Evolutionary conservation across 2,113 vertebrate genomes (phyloP), one percentile per base, ranked within the genome.

Genomic region (Seriola dumerili): DNA sequence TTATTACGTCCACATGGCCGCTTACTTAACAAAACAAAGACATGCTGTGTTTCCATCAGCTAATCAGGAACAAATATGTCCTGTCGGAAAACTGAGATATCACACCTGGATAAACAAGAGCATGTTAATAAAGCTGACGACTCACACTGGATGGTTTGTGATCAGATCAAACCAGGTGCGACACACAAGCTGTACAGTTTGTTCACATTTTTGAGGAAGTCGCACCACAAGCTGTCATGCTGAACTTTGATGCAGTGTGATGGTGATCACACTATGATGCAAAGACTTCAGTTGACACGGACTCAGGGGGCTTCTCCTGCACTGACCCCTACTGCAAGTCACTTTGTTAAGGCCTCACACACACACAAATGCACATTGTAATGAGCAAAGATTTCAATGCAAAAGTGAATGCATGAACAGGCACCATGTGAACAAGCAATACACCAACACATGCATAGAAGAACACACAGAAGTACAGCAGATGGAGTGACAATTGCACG

Each of bases 151-250:
- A 46, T 62, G 69, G 25, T 58, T 58, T 72, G 32, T 36, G 21
- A 36, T 67, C 52, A 75, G 32, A 62, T 44, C n/a, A 13, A 64
- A 8, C 19, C 23, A 23, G 34, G 8, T 52, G 58, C 32, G 23
- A 66, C 21, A 54, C 52, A 73, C 32, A 40, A 16, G 44, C 19
- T 44, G 75, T 19, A 52, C 70, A 68, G 21, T 72, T 72, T 80
- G 71, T 88, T 74, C 62, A 19, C 29, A 72, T 32, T 48, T 8
- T 16, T 42, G 16, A 21, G 63, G 68, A 83, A 76, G 67, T 85
- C 2, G 3, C 19, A 14, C 1, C 44, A 9, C 62, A 54, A 40
- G 23, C 36, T n/a, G 36, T 16, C 36, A 63, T 14, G 4, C 4
- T 40, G 19, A 54, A 42, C 29, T 69, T 29, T 69, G 50, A 54